A percentile compares a stretch with the other conserved stretches of the same genome.
phyloP scores from a whole-genome alignment of 2,888 invertebrate species.

The Entomobrya proxima region DNA sequence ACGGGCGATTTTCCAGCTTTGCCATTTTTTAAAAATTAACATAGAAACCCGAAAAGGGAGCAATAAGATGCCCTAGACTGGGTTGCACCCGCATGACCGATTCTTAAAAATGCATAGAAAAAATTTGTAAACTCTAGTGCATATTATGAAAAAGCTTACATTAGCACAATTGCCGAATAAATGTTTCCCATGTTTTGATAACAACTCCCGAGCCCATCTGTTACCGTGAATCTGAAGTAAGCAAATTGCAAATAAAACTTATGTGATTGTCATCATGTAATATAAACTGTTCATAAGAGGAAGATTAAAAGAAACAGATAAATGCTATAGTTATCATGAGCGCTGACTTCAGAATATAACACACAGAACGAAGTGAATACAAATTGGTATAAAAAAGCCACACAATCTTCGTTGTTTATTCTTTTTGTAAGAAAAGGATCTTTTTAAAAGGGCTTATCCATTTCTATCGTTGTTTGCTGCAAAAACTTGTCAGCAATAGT shows the following conservation, averaged over 20 bases:
- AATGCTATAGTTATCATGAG: not conserved
- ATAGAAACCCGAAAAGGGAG: too few relatives aligned
- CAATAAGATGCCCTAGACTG: too few relatives aligned
- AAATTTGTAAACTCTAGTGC: too few relatives aligned
- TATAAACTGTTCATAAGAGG: not conserved
- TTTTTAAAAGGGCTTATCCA: too few relatives aligned
- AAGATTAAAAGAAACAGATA: not conserved
- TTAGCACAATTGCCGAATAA: too few relatives aligned
- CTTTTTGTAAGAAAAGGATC: not conserved
- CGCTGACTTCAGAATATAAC: not conserved
- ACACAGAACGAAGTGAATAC: not conserved
- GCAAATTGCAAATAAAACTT: not conserved
- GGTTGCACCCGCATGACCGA: too few relatives aligned
- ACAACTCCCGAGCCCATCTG: not conserved
- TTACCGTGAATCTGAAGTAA: not conserved
- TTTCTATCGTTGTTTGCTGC: not conserved
- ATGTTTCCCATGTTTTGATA: not conserved
- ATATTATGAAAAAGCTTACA: too few relatives aligned
- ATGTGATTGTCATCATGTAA: not conserved
- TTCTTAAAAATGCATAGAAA: too few relatives aligned
- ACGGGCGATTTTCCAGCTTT: too few relatives aligned
- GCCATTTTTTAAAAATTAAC: too few relatives aligned
- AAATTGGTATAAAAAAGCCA: not conserved
- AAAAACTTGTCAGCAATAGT: not conserved
- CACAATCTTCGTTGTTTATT: not conserved